These are phyloP conservation scores for Pyrgilauda ruficollis DNA, from an alignment of 2,113 vertebrate species.

Conservation along the genomic window DNA sequence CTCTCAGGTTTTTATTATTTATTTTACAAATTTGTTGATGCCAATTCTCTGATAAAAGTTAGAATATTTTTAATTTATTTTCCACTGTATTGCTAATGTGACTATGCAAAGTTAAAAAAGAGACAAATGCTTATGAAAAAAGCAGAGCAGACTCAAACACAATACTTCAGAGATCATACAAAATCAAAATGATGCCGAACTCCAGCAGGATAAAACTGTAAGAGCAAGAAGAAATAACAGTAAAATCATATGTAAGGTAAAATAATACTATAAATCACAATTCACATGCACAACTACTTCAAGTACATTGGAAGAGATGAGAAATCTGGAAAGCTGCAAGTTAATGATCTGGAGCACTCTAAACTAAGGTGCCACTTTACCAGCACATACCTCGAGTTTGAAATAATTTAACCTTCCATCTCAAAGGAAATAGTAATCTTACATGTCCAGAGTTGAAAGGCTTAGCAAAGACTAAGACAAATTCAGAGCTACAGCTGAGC, in stretches of 20 bases:
- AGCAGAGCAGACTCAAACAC: not conserved
- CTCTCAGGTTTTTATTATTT: not conserved
- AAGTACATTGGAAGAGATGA: not conserved
- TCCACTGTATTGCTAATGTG: not conserved
- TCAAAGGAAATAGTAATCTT: not conserved
- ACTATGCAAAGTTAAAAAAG: not conserved
- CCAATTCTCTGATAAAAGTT: not conserved
- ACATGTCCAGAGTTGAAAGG: not conserved
- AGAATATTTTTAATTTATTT: not conserved
- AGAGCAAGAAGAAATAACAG: not conserved
- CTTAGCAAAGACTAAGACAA: not conserved
- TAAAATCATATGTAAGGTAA: not conserved
- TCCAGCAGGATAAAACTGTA: not conserved
- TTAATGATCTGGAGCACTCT: not conserved
- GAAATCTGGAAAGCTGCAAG: not conserved
- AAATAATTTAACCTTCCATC: not conserved
- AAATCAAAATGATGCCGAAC: not conserved
- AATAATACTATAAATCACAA: not conserved
- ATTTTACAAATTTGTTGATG: not conserved
- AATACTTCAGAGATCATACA: not conserved
- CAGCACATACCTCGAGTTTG: not conserved
- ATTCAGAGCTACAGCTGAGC: not conserved
- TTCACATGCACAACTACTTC: not conserved
- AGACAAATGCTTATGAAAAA: not conserved
- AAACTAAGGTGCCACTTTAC: not conserved